These are phyloP conservation scores for Dryocosmus kuriphilus DNA, from an alignment of 2,888 invertebrate genomes.

Conservation along the genomic window DNA sequence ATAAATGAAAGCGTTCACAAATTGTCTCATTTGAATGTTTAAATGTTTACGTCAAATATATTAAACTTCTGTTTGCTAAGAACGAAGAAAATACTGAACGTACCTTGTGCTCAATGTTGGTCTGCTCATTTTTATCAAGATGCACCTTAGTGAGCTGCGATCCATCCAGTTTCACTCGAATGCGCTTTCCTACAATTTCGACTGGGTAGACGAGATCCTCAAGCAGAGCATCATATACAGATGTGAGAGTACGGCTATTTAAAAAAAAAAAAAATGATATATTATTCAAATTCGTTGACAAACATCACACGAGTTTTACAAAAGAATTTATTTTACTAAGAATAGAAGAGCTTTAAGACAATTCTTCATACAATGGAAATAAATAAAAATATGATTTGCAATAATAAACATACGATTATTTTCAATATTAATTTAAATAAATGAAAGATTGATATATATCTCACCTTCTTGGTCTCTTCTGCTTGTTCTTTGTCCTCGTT, in stretches of 20 bases:
- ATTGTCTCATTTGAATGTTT: too few relatives aligned
- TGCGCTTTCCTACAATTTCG: conserved; percentile 99
- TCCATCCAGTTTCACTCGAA: conserved; percentile 97
- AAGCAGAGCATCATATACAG: conserved; percentile 97
- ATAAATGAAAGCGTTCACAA: too few relatives aligned
- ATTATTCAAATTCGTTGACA: background rate
- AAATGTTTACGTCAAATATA: too few relatives aligned
- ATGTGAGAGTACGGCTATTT: conserved; percentile 91
- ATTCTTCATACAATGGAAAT: too few relatives aligned
- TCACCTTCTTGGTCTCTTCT: conserved; percentile 86
- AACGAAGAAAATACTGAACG: conserved; percentile 47
- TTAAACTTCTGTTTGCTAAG: too few relatives aligned
- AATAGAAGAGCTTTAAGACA: too few relatives aligned
- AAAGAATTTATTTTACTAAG: background rate
- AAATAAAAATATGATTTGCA: too few relatives aligned
- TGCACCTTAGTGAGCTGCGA: conserved; percentile 98
- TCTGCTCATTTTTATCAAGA: conserved; percentile 98
- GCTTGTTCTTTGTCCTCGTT: conserved; percentile 87
- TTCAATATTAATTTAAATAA: background rate
- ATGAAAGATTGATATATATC: background rate
- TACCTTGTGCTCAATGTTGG: conserved; percentile 99
- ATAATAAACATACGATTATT: background rate
- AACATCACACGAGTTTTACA: background rate
- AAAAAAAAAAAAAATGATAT: background rate
- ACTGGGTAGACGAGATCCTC: conserved; percentile 99